phyloP scores from a whole-genome alignment of 2,797 vertebrate genomes.

The Heliangelus exortis region DNA sequence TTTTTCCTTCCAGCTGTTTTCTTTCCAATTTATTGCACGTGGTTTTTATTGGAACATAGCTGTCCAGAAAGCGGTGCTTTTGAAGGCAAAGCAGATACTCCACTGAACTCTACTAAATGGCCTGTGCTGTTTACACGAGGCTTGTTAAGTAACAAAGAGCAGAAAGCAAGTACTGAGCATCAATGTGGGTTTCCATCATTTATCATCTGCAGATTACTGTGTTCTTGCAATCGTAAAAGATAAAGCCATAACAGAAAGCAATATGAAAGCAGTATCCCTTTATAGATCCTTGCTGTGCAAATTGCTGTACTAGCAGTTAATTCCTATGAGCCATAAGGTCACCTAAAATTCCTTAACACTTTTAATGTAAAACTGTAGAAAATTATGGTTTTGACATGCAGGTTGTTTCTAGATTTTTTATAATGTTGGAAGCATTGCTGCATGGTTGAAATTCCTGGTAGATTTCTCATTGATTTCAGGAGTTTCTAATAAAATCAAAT shows the following conservation, averaged over 20 bases:
- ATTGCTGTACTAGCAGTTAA: not conserved
- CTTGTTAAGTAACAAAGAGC: constrained; percentile 16
- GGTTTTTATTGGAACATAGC: not conserved
- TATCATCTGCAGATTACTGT: not conserved
- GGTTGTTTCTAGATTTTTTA: not conserved
- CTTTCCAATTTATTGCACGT: constrained; percentile 22
- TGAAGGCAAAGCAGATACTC: constrained; percentile 25
- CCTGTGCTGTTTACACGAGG: not conserved
- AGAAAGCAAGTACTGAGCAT: not conserved
- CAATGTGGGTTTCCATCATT: not conserved
- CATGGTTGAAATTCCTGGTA: not conserved
- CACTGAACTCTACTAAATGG: constrained; percentile 2
- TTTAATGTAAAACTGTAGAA: not conserved
- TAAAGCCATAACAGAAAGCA: not conserved
- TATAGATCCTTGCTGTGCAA: not conserved
- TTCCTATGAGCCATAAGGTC: not conserved
- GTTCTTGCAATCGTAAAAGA: constrained; percentile 2
- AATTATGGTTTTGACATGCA: not conserved
- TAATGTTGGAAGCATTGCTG: not conserved
- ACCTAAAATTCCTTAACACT: not conserved
- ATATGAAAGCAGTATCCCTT: not conserved
- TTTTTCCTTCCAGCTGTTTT: constrained; percentile 35
- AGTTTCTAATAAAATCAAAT: not conserved
- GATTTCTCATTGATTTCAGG: not conserved
- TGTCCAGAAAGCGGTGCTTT: not conserved